Evolutionary conservation across 2,113 vertebrate species (phyloP).

Genomic region (Tamias sibiricus): DNA sequence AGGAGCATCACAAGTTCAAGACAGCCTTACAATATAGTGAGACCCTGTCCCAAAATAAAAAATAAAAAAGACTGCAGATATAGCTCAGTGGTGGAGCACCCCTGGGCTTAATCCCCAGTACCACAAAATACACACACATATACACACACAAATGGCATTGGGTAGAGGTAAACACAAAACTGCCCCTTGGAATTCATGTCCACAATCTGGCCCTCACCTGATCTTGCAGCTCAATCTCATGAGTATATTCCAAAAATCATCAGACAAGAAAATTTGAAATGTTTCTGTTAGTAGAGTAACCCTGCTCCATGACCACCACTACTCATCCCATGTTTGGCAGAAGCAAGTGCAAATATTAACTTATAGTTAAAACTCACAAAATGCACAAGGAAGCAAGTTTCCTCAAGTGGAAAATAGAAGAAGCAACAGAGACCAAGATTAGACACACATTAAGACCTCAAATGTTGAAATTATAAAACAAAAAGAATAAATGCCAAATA

Average conservation of each 20-base stretch:
- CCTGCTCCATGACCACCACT: background rate
- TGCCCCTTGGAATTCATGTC: background rate
- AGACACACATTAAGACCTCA: background rate
- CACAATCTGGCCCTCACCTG: background rate
- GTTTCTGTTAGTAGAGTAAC: background rate
- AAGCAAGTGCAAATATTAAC: background rate
- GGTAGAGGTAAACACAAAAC: constrained; percentile 42
- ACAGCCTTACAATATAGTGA: too few relatives aligned
- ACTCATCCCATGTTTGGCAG: background rate
- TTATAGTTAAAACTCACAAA: constrained; percentile 4
- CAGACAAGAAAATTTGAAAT: background rate
- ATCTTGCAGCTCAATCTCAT: background rate
- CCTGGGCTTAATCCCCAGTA: too few relatives aligned
- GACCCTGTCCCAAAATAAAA: too few relatives aligned
- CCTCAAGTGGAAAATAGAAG: background rate
- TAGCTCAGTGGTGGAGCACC: too few relatives aligned
- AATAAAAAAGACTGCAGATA: too few relatives aligned
- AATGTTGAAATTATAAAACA: background rate
- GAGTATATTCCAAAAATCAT: background rate
- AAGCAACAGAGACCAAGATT: background rate
- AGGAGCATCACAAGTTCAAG: too few relatives aligned
- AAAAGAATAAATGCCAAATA: background rate
- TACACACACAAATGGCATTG: background rate
- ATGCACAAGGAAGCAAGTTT: background rate
- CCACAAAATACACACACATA: too few relatives aligned